Evolutionary conservation across 2,113 vertebrate species (phyloP).

Genomic region (Motacilla tschutschensis): DNA sequence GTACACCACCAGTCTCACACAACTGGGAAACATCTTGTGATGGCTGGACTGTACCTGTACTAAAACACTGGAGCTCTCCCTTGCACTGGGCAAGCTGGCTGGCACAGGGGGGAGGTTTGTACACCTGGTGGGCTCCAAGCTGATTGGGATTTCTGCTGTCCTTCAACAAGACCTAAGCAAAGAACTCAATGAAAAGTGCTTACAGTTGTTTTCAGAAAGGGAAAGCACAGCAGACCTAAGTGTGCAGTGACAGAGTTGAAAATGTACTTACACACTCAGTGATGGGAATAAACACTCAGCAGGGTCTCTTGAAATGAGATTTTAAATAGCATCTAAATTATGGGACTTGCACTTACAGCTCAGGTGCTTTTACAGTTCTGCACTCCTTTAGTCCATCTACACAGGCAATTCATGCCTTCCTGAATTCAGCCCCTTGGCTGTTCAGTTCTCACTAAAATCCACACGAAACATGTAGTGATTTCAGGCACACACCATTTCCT

Average conservation of each 20-base stretch:
- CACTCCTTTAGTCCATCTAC: background rate
- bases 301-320: background rate
- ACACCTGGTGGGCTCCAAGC: background rate
- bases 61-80: background rate
- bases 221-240: background rate
- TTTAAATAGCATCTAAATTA: background rate
- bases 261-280: background rate
- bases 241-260: background rate
- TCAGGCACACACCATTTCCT: background rate
- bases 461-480: background rate
- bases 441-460: background rate
- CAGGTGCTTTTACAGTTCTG: background rate
- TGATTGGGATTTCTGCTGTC: background rate
- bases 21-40: background rate
- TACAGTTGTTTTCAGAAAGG: background rate
- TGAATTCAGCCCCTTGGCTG: background rate
- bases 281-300: background rate
- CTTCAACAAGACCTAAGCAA: background rate
- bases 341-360: background rate
- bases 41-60: background rate
- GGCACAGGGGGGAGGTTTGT: background rate
- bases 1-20: background rate
- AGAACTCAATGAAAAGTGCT: background rate
- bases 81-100: background rate
- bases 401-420: background rate